Evolutionary conservation across 2,113 vertebrate genomes (phyloP).

Genomic region (Narcine bancroftii): DNA sequence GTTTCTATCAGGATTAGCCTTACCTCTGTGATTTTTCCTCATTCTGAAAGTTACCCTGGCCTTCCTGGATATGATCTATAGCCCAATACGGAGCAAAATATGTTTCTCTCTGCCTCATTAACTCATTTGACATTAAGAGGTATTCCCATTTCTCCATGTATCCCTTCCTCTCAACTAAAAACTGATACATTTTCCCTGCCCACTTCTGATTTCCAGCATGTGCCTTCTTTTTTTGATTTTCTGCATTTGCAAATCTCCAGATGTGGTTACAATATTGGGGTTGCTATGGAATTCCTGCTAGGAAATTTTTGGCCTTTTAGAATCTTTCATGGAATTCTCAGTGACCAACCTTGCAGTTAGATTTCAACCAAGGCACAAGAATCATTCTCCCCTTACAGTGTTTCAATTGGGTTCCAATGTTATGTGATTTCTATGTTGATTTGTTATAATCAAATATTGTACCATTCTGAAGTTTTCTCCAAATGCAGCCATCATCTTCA

Average conservation of each 20-base stretch:
- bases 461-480: constrained; percentile 59
- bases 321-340: neutral
- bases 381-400: neutral
- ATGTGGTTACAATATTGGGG: neutral
- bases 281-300: neutral
- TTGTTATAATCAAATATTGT: constrained; percentile 44
- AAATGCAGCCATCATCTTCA: constrained; percentile 69
- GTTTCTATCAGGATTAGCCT: no score
- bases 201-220: no score
- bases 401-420: neutral
- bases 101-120: no score
- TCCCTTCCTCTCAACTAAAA: no score
- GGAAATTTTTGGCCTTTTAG: neutral
- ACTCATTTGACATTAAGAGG: no score
- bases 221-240: no score
- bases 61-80: no score
- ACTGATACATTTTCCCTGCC: no score
- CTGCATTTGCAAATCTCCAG: neutral
- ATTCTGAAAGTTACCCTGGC: no score
- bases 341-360: neutral
- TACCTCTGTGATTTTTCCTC: no score
- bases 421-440: neutral
- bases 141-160: no score
- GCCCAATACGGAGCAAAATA: no score
- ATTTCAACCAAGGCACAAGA: neutral